A percentile compares a stretch with the other conserved stretches of the same genome.
These are phyloP conservation scores for Heterohyrax brucei DNA, from an alignment of 2,797 vertebrate genomes.

Conservation along the genomic window DNA sequence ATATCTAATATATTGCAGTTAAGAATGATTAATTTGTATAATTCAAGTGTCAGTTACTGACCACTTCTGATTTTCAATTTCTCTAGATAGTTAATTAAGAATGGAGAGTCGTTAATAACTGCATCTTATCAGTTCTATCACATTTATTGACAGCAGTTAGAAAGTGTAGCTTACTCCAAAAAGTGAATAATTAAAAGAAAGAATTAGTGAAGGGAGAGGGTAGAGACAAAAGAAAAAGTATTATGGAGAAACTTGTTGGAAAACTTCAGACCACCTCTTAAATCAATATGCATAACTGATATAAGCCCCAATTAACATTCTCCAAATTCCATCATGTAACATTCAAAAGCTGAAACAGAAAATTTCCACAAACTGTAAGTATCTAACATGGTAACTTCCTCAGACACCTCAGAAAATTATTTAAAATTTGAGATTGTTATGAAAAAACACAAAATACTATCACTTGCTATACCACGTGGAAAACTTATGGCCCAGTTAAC, in stretches of 20 bases:
- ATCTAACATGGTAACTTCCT: neutral
- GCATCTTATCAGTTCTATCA: neutral
- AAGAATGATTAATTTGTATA: conserved; percentile 55
- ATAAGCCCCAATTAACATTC: neutral
- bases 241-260: neutral
- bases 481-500: neutral
- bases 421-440: conserved; percentile 34
- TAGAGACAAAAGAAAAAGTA: neutral
- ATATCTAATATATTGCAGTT: neutral
- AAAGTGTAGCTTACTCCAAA: conserved; percentile 43
- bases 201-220: neutral
- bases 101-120: neutral
- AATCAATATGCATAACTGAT: neutral
- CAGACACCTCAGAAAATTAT: conserved; percentile 3
- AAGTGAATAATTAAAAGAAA: conserved; percentile 39
- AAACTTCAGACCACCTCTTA: neutral
- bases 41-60: conserved; percentile 16
- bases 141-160: conserved; percentile 11
- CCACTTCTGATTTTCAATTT: conserved; percentile 24
- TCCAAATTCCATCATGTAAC: neutral
- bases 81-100: conserved; percentile 19
- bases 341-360: conserved; percentile 31
- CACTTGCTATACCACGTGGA: neutral
- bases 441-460: conserved; percentile 27
- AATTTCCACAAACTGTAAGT: neutral